phyloP scores from a whole-genome alignment of 2,113 vertebrate species.

The Sturnira hondurensis region DNA sequence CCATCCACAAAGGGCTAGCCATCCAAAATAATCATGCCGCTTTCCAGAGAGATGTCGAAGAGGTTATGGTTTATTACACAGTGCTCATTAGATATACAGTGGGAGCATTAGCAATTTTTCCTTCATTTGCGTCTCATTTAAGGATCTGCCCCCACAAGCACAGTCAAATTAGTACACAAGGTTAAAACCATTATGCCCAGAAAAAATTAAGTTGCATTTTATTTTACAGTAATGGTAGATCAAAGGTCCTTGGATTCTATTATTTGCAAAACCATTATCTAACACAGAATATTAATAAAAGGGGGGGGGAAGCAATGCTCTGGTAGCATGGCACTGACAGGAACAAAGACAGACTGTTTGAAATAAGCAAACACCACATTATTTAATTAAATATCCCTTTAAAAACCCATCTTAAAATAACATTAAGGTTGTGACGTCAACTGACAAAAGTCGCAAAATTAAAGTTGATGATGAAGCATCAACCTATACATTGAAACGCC shows the following conservation, averaged over 20 bases:
- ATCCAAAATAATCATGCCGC: conserved; percentile 89
- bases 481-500: conserved; percentile 65
- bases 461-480: conserved; percentile 62
- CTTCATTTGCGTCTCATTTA: conserved; percentile 86
- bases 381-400: conserved; percentile 73
- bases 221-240: conserved; percentile 80
- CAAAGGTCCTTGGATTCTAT: conserved; percentile 81
- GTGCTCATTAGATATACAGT: conserved; percentile 87
- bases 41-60: conserved; percentile 87
- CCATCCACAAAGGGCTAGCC: conserved; percentile 87
- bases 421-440: conserved; percentile 62
- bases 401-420: conserved; percentile 62
- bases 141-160: conserved; percentile 82
- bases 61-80: conserved; percentile 92
- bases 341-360: conserved; percentile 66
- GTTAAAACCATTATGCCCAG: conserved; percentile 84
- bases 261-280: conserved; percentile 79
- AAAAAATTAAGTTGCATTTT: conserved; percentile 78
- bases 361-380: conserved; percentile 70
- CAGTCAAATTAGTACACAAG: conserved; percentile 85
- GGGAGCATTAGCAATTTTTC: conserved; percentile 86
- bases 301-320: conserved; percentile 61
- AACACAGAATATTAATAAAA: conserved; percentile 74
- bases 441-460: conserved; percentile 70
- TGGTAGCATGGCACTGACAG: conserved; percentile 48